A percentile compares a stretch with the other conserved stretches of the same genome.
These are phyloP conservation scores for Osmoderma eremita DNA, from an alignment of 2,888 invertebrate genomes.

Conservation along the genomic window DNA sequence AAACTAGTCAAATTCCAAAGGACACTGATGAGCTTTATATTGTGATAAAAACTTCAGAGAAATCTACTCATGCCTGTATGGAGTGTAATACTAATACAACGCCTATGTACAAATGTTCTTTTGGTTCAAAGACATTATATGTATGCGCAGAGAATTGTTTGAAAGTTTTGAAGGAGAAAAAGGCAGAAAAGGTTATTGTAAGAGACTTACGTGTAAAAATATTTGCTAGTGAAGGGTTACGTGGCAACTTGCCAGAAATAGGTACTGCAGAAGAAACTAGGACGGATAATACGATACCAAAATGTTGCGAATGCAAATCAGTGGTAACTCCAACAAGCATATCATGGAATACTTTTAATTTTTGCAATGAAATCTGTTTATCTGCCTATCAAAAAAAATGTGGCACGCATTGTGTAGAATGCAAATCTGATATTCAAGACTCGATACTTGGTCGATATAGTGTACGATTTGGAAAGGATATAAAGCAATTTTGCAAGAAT, in stretches of 20 bases:
- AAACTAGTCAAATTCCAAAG: neutral
- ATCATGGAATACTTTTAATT: constrained; percentile 94
- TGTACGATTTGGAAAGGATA: constrained; percentile 90
- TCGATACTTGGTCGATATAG: constrained; percentile 82
- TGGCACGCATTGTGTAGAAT: constrained; percentile 83
- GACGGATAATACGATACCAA: constrained; percentile 46
- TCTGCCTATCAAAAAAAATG: constrained; percentile 77
- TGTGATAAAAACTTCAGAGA: constrained; percentile 49
- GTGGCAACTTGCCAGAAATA: constrained; percentile 44
- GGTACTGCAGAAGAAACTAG: constrained; percentile 3
- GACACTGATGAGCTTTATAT: constrained; percentile 55
- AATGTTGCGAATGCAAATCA: constrained; percentile 65
- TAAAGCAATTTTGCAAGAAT: constrained; percentile 91
- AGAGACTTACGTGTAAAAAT: constrained; percentile 59
- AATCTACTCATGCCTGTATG: constrained; percentile 33
- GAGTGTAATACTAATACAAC: constrained; percentile 51
- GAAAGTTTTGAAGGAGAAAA: constrained; percentile 62
- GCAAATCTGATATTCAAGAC: constrained; percentile 74
- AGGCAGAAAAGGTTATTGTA: constrained; percentile 61
- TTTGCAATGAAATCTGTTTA: constrained; percentile 88
- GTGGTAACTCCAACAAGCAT: constrained; percentile 63
- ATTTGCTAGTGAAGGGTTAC: constrained; percentile 50
- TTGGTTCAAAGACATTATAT: constrained; percentile 65
- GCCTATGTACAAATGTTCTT: constrained; percentile 51
- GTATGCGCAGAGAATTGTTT: constrained; percentile 71